Base-by-base conservation (phyloP, 2,113 vertebrate genomes). In the Delphinus delphis region DNA sequence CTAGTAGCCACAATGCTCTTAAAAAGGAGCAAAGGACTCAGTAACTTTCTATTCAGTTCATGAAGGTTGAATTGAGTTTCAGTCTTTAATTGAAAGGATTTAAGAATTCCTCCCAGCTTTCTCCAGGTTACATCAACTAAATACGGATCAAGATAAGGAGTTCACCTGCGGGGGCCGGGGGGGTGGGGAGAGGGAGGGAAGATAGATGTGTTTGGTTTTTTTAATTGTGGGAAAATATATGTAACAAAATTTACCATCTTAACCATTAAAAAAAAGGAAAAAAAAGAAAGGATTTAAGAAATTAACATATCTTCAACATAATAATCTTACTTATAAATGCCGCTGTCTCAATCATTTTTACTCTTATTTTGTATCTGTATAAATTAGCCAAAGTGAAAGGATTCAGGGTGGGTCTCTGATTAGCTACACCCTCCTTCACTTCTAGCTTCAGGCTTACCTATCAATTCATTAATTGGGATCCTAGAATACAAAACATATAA, bases 21-120 rank as follows among this genome's bases (percentile, higher is more conserved):
- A 36, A 67, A 71, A 65, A 80, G 41, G 73, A 86, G 44, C 71
- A 38, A 50, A 93, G 65, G 60, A 95, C 63, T 44, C 28, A n/a
- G 25, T 88, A 60, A 36, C 62, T 53, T 31, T 83, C 6, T 76
- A 5, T 80, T 93, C 44, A 47, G 28, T 93, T 63, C 25, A 33
- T 38, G 28, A 74, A 95, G 77, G 18, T 80, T 41, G 41, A 83
- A 89, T 88, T 89, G 68, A 77, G 50, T 90, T 85, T 94, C 70
- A 93, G 31, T 31, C 33, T 77, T 88, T 65, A 88, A 58, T 63
- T 13, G 25, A 74, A 74, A 90, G 36, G 23, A 53, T 55, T 80
- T 79, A 55, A 82, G 36, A 94, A 65, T 58, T 58, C 20, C 6
- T 58, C 20, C 55, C 18, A 21, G 55, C 55, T 58, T 58, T 58